phyloP scores from a whole-genome alignment of 2,113 vertebrate genomes.

The Myotis brandtii region DNA sequence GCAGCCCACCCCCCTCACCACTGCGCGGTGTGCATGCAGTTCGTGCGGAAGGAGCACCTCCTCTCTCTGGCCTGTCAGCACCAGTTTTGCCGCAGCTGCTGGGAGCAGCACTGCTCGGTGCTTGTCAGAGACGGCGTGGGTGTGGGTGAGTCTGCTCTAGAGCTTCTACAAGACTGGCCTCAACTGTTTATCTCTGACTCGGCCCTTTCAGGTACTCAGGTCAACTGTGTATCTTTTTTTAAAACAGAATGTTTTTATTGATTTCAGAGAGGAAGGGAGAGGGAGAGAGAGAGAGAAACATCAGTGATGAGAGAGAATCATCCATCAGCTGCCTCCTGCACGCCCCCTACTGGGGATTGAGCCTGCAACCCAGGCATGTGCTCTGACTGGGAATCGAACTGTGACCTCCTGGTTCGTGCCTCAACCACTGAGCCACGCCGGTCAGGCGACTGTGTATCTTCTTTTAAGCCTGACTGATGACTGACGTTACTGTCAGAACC shows the following conservation, averaged over 20 bases:
- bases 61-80: slow-evolving; percentile 97
- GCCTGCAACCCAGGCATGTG: no score
- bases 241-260: not conserved
- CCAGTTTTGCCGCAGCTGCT: slow-evolving; percentile 98
- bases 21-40: slow-evolving; percentile 98
- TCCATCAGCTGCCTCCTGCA: no score
- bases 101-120: slow-evolving; percentile 99
- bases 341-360: no score
- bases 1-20: slow-evolving; percentile 92
- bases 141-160: slow-evolving; percentile 91
- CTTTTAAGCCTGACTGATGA: not conserved
- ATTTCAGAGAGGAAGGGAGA: no score
- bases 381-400: no score
- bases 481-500: not conserved
- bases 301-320: no score
- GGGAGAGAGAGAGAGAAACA: no score
- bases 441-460: not conserved
- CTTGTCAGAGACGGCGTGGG: slow-evolving; percentile 98
- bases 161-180: not conserved
- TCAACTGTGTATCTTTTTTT: slow-evolving; percentile 25
- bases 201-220: not conserved
- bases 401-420: no score
- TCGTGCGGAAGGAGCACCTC: slow-evolving; percentile 95
- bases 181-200: not conserved
- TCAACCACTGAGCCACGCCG: no score